These are phyloP conservation scores for Mionectes olivaceus DNA, from an alignment of 2,797 vertebrate genomes.

Conservation along the genomic window DNA sequence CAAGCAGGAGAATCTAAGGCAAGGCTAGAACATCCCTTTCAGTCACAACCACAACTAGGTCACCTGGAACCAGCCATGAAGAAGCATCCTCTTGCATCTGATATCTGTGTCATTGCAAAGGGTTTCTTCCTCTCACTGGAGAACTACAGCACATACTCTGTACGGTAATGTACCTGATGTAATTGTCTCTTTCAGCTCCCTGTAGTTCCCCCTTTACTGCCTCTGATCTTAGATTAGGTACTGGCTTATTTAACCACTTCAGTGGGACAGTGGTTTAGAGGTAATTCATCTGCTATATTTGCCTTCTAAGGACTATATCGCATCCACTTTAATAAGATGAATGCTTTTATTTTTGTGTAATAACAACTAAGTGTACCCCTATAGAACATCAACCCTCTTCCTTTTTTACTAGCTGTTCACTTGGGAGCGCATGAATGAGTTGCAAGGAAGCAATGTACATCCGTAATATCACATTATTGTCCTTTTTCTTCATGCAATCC, in stretches of 20 bases:
- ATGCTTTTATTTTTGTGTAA: background rate
- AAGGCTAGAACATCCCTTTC: background rate
- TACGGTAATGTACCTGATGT: background rate
- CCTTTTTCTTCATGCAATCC: background rate
- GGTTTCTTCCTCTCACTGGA: background rate
- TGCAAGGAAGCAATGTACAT: background rate
- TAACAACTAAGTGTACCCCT: background rate
- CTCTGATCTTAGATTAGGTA: background rate
- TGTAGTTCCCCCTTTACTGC: accelerated
- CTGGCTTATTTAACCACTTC: background rate
- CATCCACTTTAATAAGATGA: background rate
- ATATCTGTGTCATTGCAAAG: background rate
- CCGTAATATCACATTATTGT: background rate
- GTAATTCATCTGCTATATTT: background rate
- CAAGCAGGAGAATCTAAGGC: background rate
- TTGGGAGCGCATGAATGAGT: background rate
- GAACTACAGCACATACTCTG: background rate
- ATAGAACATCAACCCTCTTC: background rate
- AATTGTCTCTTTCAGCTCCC: background rate
- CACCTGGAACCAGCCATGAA: background rate
- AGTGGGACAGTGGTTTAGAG: background rate
- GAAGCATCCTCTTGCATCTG: background rate
- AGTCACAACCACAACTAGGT: background rate
- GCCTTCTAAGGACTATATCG: background rate
- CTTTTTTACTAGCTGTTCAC: background rate